Conservation (phyloP, 2,888 invertebrate species). For the Synergus gifuensis region DNA sequence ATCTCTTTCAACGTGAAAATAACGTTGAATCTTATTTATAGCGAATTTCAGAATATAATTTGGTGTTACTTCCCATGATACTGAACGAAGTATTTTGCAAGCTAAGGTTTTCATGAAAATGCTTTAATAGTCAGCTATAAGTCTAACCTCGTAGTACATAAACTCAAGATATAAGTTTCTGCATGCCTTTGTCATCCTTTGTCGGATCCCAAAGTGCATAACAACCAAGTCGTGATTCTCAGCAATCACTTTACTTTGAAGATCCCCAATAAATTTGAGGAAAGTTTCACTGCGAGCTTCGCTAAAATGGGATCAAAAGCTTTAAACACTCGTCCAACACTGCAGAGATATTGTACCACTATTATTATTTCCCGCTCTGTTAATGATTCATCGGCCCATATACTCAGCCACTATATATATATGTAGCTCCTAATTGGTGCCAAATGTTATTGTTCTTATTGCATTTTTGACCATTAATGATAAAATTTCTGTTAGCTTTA, state of each 20-base stretch:
- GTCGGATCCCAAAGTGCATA: conserved; percentile 22
- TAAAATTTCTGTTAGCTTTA: too few species aligned
- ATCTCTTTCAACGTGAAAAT: too few species aligned
- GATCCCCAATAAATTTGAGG: conserved; percentile 61
- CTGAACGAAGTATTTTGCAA: too few species aligned
- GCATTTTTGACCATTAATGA: too few species aligned
- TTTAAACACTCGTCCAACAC: conserved; percentile 36
- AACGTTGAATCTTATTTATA: too few species aligned
- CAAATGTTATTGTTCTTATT: neutral
- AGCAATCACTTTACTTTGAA: conserved; percentile 53
- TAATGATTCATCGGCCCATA: conserved; percentile 10
- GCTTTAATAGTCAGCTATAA: neutral
- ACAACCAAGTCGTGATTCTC: conserved; percentile 19
- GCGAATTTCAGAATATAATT: too few species aligned
- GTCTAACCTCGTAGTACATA: neutral
- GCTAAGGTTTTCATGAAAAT: neutral
- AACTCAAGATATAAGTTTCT: conserved; percentile 22
- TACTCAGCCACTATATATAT: neutral
- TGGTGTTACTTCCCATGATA: too few species aligned
- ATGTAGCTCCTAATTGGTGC: neutral
- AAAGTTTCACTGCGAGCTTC: conserved; percentile 51
- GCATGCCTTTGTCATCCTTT: conserved; percentile 24
- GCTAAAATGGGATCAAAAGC: conserved; percentile 60
- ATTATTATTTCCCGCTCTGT: conserved; percentile 24
- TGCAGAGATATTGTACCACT: conserved; percentile 4